Evolutionary conservation across 2,113 vertebrate species (phyloP).

Genomic region (Pangasianodon gigas): DNA sequence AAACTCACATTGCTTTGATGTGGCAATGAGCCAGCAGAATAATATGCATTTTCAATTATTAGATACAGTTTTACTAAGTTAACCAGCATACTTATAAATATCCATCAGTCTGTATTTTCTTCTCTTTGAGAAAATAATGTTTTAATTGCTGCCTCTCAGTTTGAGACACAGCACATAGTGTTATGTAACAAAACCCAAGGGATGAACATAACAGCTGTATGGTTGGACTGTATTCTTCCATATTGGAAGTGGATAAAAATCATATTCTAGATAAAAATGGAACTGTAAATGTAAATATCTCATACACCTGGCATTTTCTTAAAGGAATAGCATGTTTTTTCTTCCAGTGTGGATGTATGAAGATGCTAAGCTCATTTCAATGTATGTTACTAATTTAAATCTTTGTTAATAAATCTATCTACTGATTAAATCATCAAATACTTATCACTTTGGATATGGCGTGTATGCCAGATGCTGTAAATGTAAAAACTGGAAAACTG

Average conservation of each 20-base stretch:
- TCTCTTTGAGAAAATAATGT: background rate
- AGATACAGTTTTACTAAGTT: background rate
- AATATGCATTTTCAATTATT: background rate
- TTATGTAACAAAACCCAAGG: background rate
- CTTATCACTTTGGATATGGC: background rate
- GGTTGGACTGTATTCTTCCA: background rate
- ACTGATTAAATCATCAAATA: background rate
- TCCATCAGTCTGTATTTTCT: background rate
- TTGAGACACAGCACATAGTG: background rate
- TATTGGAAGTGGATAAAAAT: background rate
- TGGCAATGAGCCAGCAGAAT: constrained; percentile 38
- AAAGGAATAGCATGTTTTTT: background rate
- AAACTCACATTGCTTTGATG: constrained; percentile 21
- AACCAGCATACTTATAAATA: no score
- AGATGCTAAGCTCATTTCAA: background rate
- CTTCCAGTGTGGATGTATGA: background rate
- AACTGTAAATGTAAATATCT: background rate
- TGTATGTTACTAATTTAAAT: no score
- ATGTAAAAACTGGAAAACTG: background rate
- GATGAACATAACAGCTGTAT: constrained; percentile 3
- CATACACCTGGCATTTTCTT: background rate
- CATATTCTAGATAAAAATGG: background rate
- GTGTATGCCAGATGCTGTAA: background rate
- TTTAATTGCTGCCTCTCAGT: background rate
- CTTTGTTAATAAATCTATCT: background rate